phyloP scores from a whole-genome alignment of 2,888 invertebrate species.

The Listrodromus nycthemerus region DNA sequence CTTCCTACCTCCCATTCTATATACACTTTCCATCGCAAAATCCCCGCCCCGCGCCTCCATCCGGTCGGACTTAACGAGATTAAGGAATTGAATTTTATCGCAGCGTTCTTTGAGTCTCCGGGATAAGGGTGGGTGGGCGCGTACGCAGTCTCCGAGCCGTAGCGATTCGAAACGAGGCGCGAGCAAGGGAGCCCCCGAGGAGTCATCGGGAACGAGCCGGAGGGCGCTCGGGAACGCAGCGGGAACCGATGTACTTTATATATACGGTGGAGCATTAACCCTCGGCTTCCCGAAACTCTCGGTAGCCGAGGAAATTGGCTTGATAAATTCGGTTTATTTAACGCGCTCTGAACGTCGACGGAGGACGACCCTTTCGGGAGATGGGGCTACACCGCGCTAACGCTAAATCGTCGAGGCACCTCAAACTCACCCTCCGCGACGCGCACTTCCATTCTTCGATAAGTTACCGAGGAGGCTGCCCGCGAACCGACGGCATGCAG shows the following conservation, averaged over 20 bases:
- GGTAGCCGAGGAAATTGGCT: slow-evolving; percentile 57
- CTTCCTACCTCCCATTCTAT: background rate
- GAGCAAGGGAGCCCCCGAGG: slow-evolving; percentile 48
- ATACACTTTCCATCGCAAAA: background rate
- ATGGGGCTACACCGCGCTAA: slow-evolving; percentile 51
- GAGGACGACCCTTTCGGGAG: slow-evolving; percentile 58
- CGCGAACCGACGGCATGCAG: slow-evolving; percentile 41
- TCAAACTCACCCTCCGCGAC: slow-evolving; percentile 22
- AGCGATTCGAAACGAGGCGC: slow-evolving; percentile 17
- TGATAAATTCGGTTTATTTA: slow-evolving; percentile 67
- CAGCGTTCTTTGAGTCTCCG: slow-evolving; percentile 40
- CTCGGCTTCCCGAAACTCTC: slow-evolving; percentile 49
- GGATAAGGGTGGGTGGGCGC: slow-evolving; percentile 17
- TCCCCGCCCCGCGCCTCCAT: background rate
- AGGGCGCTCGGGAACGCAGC: slow-evolving; percentile 9
- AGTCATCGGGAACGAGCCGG: slow-evolving; percentile 31
- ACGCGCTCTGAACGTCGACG: slow-evolving; percentile 50
- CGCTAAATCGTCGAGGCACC: slow-evolving; percentile 55
- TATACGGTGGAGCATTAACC: slow-evolving; percentile 11
- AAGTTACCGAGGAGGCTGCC: slow-evolving; percentile 51
- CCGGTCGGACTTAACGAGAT: slow-evolving; percentile 45
- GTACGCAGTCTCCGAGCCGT: slow-evolving; percentile 30
- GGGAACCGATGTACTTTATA: slow-evolving; percentile 29
- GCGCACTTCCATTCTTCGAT: slow-evolving; percentile 35
- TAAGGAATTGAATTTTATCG: slow-evolving; percentile 54